Percentiles rank a stretch among this genome's conserved stretches.
Conservation (phyloP, 2,797 vertebrate species). For the Lepilemur ruficaudatus region DNA sequence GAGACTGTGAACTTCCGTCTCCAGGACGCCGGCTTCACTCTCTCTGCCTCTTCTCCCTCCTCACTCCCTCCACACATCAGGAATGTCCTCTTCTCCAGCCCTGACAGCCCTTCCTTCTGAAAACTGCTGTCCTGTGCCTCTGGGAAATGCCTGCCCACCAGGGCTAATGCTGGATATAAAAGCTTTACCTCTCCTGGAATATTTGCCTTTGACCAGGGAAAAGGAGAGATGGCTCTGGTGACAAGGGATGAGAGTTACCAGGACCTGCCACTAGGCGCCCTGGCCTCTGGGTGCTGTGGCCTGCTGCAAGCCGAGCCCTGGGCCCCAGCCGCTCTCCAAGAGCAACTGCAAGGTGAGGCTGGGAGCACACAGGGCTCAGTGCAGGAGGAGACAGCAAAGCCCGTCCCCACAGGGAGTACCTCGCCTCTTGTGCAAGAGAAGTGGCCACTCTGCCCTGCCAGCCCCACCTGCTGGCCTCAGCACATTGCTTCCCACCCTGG, state of each 20-base stretch:
- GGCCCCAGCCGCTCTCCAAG: neutral
- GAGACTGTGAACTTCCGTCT: neutral
- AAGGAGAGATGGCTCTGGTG: neutral
- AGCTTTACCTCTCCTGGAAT: no score
- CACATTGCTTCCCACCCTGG: neutral
- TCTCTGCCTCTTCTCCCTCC: neutral
- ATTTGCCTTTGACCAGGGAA: neutral
- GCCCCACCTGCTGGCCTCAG: neutral
- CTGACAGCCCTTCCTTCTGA: neutral
- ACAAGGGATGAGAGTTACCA: neutral
- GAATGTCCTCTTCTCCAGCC: neutral
- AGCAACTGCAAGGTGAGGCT: neutral
- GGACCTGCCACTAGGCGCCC: neutral
- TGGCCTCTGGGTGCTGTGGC: neutral
- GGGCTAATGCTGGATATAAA: neutral
- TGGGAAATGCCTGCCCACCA: neutral
- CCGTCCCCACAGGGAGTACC: neutral
- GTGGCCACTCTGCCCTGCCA: rapidly evolving
- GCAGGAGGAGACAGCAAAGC: neutral
- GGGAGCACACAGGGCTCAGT: neutral
- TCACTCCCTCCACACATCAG: neutral
- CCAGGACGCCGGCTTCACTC: neutral
- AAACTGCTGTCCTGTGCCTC: neutral
- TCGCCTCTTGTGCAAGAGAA: neutral
- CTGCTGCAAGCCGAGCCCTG: neutral